Evolutionary conservation across 2,113 vertebrate genomes (phyloP), one percentile per base, ranked within the genome.

Genomic region (Hypanus sabinus): DNA sequence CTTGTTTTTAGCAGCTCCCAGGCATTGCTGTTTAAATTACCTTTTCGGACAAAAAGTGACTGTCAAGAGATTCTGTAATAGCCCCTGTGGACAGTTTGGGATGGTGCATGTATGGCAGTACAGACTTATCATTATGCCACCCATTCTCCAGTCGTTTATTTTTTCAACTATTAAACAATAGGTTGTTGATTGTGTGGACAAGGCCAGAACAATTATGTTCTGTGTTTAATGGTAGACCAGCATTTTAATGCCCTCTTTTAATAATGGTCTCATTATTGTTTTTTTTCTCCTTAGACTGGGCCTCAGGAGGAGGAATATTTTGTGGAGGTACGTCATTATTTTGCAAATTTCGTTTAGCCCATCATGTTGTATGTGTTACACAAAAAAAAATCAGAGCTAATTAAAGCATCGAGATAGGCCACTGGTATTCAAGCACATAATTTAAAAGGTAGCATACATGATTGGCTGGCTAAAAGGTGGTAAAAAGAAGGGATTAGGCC

Each of bases 221-320:
- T 98, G 97, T 98, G 98, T 99, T 98, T 98, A 97, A 97, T 97
- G 97, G 97, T 97, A 97, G 97, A 96, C 97, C 97, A 96, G 97
- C 96, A 96, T 98, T 98, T 98, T 98, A 98, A 99, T 98, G 98
- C 97, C 98, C 96, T 97, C 96, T 97, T 96, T 97, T 97, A 96
- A 98, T 99, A 99, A 99, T 98, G 98, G 97, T 96, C 98, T 99
- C 98, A 98, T 99, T 98, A 99, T 99, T 99, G 98, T 98, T 98
- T 98, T 98, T 55, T 93, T 24, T 93, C 77, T 93, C 99, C 97
- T 98, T 98, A 97, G 97, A 97, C 97, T 96, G 96, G 97, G 98
- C 97, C 97, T 97, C 97, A 96, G 97, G 96, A 98, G 97, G 97
- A 97, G 97, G 97, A 98, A 98, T 97, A 97, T 97, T 97, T 97